A percentile compares a stretch with the other conserved stretches of the same genome.
Conservation (phyloP, 2,888 invertebrate genomes). For the Napeogenes inachia region DNA sequence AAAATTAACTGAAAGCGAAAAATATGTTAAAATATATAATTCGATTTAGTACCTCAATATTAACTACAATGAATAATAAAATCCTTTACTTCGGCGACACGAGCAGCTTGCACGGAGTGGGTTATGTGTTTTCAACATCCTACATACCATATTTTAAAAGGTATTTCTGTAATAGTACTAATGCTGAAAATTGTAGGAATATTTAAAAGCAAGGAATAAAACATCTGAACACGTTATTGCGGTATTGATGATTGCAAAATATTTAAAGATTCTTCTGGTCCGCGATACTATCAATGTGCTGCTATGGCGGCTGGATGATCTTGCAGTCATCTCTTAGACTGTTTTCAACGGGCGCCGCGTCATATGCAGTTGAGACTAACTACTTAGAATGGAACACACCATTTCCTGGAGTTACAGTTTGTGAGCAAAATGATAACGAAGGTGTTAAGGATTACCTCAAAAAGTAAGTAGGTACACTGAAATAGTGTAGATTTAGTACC, state of each 20-base stretch:
- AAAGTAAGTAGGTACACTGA: conserved; percentile 39
- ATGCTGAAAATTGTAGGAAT: background rate
- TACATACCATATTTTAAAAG: conserved; percentile 47
- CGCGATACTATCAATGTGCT: conserved; percentile 54
- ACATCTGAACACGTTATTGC: no score
- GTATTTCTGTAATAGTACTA: conserved; percentile 34
- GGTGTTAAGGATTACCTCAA: conserved; percentile 46
- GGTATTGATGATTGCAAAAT: background rate
- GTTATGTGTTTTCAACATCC: conserved; percentile 50
- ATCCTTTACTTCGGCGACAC: conserved; percentile 56
- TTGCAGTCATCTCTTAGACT: conserved; percentile 62
- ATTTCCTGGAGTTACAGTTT: conserved; percentile 79
- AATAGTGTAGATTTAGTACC: no score
- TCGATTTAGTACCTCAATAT: conserved; percentile 7
- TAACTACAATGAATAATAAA: conserved; percentile 38
- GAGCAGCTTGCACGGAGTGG: conserved; percentile 56
- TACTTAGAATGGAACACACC: conserved; percentile 80
- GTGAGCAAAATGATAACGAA: conserved; percentile 63
- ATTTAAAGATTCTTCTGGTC: conserved; percentile 76
- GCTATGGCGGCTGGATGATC: conserved; percentile 46
- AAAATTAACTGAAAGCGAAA: no score
- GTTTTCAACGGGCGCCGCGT: conserved; percentile 66
- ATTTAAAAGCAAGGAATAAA: no score
- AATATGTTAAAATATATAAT: no score
- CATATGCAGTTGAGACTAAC: conserved; percentile 76